A percentile compares a stretch with the other conserved stretches of the same genome.
These are phyloP conservation scores for Tonatia bakeri DNA, from an alignment of 2,113 vertebrate genomes.

Conservation along the genomic window DNA sequence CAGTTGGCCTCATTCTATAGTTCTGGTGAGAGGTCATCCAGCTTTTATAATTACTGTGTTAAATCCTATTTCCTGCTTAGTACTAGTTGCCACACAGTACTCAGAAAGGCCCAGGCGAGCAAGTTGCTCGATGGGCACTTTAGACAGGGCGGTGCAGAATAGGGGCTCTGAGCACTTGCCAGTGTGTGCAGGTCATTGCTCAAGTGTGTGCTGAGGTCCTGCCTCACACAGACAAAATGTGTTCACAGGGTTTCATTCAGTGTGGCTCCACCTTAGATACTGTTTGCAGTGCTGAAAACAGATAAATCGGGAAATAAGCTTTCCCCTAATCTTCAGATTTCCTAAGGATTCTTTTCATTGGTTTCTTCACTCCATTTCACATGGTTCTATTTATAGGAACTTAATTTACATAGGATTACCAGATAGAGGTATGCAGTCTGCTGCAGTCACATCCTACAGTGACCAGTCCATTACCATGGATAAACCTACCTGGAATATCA, in stretches of 20 bases:
- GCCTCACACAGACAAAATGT: not conserved
- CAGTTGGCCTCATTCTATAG: not conserved
- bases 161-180: not conserved
- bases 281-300: not conserved
- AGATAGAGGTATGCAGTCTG: not conserved
- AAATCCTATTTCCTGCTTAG: not conserved
- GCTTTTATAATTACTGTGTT: not conserved
- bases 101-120: not conserved
- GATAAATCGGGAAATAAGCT: not conserved
- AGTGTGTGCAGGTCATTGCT: not conserved
- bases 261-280: not conserved
- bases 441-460: not conserved
- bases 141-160: not conserved
- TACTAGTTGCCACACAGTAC: not conserved
- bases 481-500: not conserved
- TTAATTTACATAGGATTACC: not conserved
- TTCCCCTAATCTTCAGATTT: not conserved
- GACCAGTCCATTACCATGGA: not conserved
- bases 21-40: not conserved
- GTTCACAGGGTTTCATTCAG: not conserved
- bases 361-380: not conserved
- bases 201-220: rapidly evolving
- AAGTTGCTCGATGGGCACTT: not conserved
- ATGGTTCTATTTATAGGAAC: not conserved
- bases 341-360: not conserved